Evolutionary conservation across 2,113 vertebrate genomes (phyloP).

Genomic region (Ciconia stormi): DNA sequence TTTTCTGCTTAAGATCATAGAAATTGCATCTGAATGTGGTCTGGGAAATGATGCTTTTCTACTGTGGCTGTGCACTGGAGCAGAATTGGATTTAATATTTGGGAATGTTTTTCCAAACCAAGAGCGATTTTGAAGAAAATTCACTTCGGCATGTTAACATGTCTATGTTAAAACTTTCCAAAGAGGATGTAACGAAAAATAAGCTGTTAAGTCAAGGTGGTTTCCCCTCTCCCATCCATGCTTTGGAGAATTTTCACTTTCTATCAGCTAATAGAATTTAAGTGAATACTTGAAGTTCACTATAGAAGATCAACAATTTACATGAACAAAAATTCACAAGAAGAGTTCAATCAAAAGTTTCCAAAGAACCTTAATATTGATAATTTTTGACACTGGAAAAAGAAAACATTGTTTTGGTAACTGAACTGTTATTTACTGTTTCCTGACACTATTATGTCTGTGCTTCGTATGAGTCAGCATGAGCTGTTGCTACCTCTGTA

Average conservation of each 20-base stretch:
- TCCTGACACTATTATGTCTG: not conserved
- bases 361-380: not conserved
- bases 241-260: not conserved
- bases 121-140: not conserved
- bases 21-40: not conserved
- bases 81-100: not conserved
- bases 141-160: not conserved
- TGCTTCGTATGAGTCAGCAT: accelerated
- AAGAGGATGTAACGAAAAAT: not conserved
- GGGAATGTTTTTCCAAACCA: not conserved
- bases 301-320: not conserved
- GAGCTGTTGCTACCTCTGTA: not conserved
- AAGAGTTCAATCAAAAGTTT: not conserved
- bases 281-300: not conserved
- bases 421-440: not conserved
- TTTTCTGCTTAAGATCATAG: not conserved
- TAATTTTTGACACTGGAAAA: not conserved
- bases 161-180: not conserved
- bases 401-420: not conserved
- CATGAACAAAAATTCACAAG: not conserved
- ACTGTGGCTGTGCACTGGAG: not conserved
- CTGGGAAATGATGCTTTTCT: not conserved
- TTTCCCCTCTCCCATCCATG: not conserved
- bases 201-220: not conserved
- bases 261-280: not conserved